Base-by-base conservation (phyloP, 1,140 invertebrate genomes). In the Drosophila jambulina region DNA sequence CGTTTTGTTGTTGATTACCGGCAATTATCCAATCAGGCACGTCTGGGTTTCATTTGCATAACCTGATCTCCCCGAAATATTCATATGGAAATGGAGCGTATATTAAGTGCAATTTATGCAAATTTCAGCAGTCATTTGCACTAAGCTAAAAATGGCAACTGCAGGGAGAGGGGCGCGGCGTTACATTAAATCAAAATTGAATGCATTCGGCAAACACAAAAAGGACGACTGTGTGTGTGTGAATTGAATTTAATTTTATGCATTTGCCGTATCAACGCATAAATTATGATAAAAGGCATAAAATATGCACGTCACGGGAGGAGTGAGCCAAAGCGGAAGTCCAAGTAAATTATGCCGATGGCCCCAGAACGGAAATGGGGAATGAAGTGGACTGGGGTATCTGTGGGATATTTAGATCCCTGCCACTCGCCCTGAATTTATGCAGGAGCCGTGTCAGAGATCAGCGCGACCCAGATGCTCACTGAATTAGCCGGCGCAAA, bases 221-320 rank as follows among this genome's bases (percentile, higher is more conserved):
- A 43, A 46, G 56, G 65, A 38, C 64, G 29, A 49, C 8, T 57
- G 43, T 49, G 60, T 48, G 38, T 62, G 29, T 67, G 46, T 64
- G 75, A 79, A 82, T 82, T 83, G 75, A 83, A 82, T 82, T 79
- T 75, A 83, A 83, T 76, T 83, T 83, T 83, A 83, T 79, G 80
- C 80, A 80, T 83, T 83, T 83, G 80, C 80, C 46, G 65, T 76
- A 83, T 80, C 70, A 71, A 70, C 75, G 80, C 75, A 83, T 83
- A 83, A 83, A 83, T 83, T 83, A 83, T 83, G 80, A 83, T 83
- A 83, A 83, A 83, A 79, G 75, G 69, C 80, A 83, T 83, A 83
- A 83, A 83, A 83, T 83, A 83, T 80, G 71, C 51, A 75, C 48
- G 40, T 17, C 45, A 25, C 15, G 45, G 54, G 19, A 32, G 6